Conservation (phyloP, 2,888 invertebrate genomes). For the Rapana venosa region DNA sequence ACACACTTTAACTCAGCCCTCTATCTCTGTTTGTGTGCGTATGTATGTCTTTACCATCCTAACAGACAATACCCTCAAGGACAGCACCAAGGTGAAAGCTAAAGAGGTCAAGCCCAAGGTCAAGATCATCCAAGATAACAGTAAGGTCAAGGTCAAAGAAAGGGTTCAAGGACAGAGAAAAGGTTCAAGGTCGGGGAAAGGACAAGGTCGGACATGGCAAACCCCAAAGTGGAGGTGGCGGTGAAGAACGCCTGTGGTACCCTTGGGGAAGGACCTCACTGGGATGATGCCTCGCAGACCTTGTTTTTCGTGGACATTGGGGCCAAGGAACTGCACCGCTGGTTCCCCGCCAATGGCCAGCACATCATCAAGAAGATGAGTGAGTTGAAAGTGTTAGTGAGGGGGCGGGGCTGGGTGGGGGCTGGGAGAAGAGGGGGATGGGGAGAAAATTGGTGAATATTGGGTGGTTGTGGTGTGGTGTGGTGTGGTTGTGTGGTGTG, state of each 20-base stretch:
- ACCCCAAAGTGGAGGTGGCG: conserved; percentile 56
- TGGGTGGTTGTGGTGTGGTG: no score
- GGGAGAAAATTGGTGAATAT: no score
- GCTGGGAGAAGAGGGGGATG: no score
- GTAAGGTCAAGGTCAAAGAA: background rate
- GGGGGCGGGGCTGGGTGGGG: no score
- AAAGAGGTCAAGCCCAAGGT: no score
- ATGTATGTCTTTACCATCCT: no score
- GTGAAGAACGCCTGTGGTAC: conserved; percentile 60
- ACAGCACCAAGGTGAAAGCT: no score
- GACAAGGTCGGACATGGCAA: conserved; percentile 15
- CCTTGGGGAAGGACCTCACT: conserved; percentile 75
- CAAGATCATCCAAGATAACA: no score
- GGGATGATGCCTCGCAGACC: conserved; percentile 68
- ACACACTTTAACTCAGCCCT: no score
- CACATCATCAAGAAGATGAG: conserved; percentile 65
- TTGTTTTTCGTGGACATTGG: conserved; percentile 72
- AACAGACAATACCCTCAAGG: no score
- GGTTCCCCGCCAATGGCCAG: conserved; percentile 62
- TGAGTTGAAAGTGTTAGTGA: conserved; percentile 41
- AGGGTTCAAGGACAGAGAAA: background rate
- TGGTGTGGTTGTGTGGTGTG: no score
- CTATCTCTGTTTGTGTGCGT: no score
- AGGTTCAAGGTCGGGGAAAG: background rate
- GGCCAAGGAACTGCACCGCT: conserved; percentile 63